phyloP scores from a whole-genome alignment of 2,113 vertebrate genomes.

The Felis chaus region DNA sequence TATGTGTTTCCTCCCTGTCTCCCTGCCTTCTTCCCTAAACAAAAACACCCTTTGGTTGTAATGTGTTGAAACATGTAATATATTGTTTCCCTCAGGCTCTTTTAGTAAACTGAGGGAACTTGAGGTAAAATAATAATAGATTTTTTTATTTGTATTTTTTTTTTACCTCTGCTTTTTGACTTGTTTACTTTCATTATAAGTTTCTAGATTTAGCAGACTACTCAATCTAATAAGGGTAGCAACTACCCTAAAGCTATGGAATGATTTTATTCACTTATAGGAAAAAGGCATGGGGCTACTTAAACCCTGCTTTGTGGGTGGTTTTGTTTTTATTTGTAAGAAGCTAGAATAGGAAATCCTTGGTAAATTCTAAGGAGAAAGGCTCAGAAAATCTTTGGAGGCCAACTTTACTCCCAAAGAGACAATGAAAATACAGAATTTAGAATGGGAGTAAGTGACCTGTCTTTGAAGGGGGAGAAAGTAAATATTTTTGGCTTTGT shows the following conservation, averaged over 20 bases:
- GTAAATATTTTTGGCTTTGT: neutral
- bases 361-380: slow-evolving; percentile 21
- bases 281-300: neutral
- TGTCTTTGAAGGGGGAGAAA: neutral
- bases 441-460: neutral
- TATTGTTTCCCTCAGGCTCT: neutral
- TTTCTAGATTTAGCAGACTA: neutral
- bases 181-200: slow-evolving; percentile 42
- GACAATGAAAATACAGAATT: neutral
- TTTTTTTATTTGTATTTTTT: slow-evolving; percentile 2
- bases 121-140: slow-evolving; percentile 30
- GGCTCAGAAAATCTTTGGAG: slow-evolving; percentile 16
- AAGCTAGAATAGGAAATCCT: neutral
- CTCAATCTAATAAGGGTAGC: neutral
- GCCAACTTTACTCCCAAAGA: slow-evolving; percentile 2
- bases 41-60: neutral
- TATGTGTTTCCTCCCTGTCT: neutral
- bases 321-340: slow-evolving; percentile 42
- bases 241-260: neutral
- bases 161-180: neutral
- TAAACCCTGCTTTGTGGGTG: neutral
- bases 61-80: neutral
- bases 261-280: neutral
- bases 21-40: neutral
- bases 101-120: slow-evolving; percentile 44